Evolutionary conservation across 1,140 invertebrate genomes (phyloP), one percentile per base, ranked within the genome.

Genomic region (Fopius arisanus): DNA sequence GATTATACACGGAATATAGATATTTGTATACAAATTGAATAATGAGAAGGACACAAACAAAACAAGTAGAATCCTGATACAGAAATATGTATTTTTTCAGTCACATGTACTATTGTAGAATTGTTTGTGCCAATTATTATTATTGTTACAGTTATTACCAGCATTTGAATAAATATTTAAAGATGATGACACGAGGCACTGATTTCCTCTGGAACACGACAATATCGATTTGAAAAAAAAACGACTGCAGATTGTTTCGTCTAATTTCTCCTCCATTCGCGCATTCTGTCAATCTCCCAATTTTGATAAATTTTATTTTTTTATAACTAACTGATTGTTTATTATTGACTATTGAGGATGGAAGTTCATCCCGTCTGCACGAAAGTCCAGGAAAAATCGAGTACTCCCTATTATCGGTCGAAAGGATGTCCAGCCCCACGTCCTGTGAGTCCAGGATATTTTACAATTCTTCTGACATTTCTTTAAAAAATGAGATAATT

Each of bases 141-240:
- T 59, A 59, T 59, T 59, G 54, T 59, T 59, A 59, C 54, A 59
- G 54, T 59, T 59, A 59, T 59, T 59, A 59, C 23, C 54, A 59
- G 54, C 54, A 59, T 59, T 59, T 59, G 23, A 59, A 59, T 59
- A 59, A 59, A 59, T 59, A 59, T 59, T 59, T 59, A 59, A 59
- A 26, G 23, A 59, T 59, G 19, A 59, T 2, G 0, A 23, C 9
- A 10, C 26, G 23, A 37, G 33, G 12, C 7, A 37, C 7, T 37
- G 33, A n/a, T n/a, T n/a, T n/a, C n/a, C n/a, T n/a, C n/a, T n/a
- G n/a, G n/a, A n/a, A 37, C 33, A 37, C 3, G 7, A 7, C 3
- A 37, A 7, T 7, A 7, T 37, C 33, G 9, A 31, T 31, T 31
- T 37, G 33, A 37, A 37, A 12, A 10, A 10, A 10, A 37, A 37